phyloP scores from a whole-genome alignment of 2,888 invertebrate genomes.

The Drosophila quinaria region DNA sequence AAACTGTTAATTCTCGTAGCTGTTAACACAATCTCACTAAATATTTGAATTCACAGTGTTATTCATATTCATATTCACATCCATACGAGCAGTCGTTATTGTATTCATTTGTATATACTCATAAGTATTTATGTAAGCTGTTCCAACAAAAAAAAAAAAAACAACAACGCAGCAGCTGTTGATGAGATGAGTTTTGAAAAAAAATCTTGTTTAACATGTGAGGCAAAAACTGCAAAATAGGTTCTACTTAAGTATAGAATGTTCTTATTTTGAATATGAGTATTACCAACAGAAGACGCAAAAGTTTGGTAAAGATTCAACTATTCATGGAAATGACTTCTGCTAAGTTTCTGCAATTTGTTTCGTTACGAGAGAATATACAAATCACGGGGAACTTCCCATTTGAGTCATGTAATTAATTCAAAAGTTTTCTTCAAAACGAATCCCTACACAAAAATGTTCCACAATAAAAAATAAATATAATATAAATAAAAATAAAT shows the following conservation, averaged over 20 bases:
- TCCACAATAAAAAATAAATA: neutral
- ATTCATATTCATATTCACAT: conserved; percentile 24
- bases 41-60: conserved; percentile 58
- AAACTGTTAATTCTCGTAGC: conserved; percentile 71
- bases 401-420: neutral
- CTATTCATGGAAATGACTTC: neutral
- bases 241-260: neutral
- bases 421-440: too few relatives aligned
- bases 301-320: neutral
- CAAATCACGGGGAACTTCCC: conserved; percentile 1
- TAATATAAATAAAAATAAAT: neutral
- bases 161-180: conserved; percentile 23
- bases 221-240: conserved; percentile 33
- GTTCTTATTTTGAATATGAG: neutral
- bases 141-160: conserved; percentile 48
- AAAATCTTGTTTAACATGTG: conserved; percentile 33
- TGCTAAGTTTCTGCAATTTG: neutral
- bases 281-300: neutral
- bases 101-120: conserved; percentile 13
- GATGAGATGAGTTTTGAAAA: conserved; percentile 25
- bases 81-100: conserved; percentile 31
- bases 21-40: conserved; percentile 69
- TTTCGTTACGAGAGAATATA: neutral
- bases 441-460: neutral
- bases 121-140: conserved; percentile 62